These are phyloP conservation scores for Conus betulinus DNA, from an alignment of 1,140 invertebrate species.

Conservation along the genomic window DNA sequence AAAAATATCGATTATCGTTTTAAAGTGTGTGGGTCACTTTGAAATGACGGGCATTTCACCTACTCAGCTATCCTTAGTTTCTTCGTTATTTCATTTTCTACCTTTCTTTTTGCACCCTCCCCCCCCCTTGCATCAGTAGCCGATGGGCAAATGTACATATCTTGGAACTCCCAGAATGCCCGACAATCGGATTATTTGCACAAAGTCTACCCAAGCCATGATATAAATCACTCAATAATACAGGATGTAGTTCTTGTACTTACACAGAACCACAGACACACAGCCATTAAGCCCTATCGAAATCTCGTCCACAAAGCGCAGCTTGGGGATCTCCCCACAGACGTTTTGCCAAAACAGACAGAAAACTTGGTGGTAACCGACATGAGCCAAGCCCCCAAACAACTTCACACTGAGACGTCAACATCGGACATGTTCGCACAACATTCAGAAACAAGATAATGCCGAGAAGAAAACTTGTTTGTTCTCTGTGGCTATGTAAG, in stretches of 20 bases:
- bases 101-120: too few species aligned
- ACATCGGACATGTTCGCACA: neutral
- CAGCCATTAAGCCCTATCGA: neutral
- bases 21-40: too few species aligned
- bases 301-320: too few species aligned
- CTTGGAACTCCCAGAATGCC: too few species aligned
- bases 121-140: too few species aligned
- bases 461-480: neutral
- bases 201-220: too few species aligned
- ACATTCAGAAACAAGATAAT: neutral
- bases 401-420: neutral
- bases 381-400: neutral
- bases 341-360: neutral
- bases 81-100: too few species aligned
- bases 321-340: neutral
- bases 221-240: neutral
- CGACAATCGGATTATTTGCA: too few species aligned
- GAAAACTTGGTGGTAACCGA: neutral
- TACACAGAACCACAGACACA: neutral
- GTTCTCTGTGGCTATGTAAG: neutral
- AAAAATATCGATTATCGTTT: too few species aligned
- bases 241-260: neutral
- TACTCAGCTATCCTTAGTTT: too few species aligned
- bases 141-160: too few species aligned
- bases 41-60: too few species aligned